Evolutionary conservation across 2,888 invertebrate species (phyloP).

Genomic region (Papilio demoleus): DNA sequence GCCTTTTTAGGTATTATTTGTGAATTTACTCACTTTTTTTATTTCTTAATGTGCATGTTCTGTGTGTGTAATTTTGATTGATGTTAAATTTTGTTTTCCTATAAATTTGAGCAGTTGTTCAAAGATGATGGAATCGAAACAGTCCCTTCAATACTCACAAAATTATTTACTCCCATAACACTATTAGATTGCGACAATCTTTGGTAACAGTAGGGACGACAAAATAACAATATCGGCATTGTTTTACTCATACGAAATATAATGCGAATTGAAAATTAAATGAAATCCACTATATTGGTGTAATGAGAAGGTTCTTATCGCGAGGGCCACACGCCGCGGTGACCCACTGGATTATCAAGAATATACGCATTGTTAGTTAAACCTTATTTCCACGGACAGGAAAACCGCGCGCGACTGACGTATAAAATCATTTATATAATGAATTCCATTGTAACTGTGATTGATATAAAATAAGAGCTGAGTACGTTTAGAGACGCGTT

Average conservation of each 20-base stretch:
- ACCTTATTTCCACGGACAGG: neutral
- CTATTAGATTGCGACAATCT: neutral
- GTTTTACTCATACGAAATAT: slow-evolving; percentile 5
- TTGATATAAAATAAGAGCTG: neutral
- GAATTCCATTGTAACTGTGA: too few species aligned
- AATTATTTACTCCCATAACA: neutral
- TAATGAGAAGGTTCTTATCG: slow-evolving; percentile 13
- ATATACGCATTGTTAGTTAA: slow-evolving; percentile 7
- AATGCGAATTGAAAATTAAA: slow-evolving; percentile 17
- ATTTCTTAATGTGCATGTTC: too few species aligned
- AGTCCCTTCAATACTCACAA: too few species aligned
- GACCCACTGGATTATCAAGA: slow-evolving; percentile 17
- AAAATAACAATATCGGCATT: slow-evolving; percentile 1
- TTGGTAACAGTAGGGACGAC: neutral
- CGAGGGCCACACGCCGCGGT: slow-evolving; percentile 1
- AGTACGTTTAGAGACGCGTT: too few species aligned
- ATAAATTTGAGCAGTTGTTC: too few species aligned
- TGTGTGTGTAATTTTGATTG: too few species aligned
- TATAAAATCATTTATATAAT: neutral
- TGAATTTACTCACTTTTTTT: too few species aligned
- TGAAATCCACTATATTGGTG: neutral
- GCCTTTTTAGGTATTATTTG: too few species aligned
- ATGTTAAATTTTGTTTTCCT: too few species aligned
- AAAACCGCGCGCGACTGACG: neutral
- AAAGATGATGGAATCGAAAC: too few species aligned